Base-by-base conservation (phyloP, 2,797 vertebrate genomes). In the Valencia hispanica region DNA sequence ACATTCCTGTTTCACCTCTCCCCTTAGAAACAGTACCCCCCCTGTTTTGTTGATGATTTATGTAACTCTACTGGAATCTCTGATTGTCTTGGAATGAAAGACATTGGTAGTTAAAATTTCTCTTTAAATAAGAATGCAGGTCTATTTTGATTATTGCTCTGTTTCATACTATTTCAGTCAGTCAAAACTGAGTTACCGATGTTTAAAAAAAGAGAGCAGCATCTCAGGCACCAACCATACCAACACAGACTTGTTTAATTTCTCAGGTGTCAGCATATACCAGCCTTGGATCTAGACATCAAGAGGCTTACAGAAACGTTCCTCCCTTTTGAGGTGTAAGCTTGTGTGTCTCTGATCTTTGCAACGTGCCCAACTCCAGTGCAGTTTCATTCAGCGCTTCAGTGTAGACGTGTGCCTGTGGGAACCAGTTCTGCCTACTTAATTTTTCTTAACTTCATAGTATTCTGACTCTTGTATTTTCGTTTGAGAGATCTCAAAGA, bases 241-340 rank as follows among this genome's bases (percentile, higher is more conserved):
- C 82, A 78, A 80, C 74, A 69, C 6, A 41, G 87, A 77, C 57
- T 74, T 77, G 78, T 87, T 75, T 89, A 79, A 51, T 76, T 70
- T 77, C 55, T 14, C 85, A 86, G 76, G 78, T 85, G 84, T 84
- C 72, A 10, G 75, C 66, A 59, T 47, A 70, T 72, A 79, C 70
- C 2, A 55, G 45, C 72, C 77, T 89, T 75, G 74, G 84, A 87
- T 88, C 86, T 83, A 75, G 73, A 91, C 83, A 88, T 90, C 82
- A 91, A 92, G 81, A 68, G 78, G 86, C 87, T 89, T 88, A 86
- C 76, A 79, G 70, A 85, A 88, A 86, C 73, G 87, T 87, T 87
- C 77, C 82, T 82, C 85, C 78, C 87, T 89, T 88, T 89, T 81
- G 83, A 86, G 79, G 72, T 59, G 70, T 74, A 68, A 77, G 70